A percentile compares a stretch with the other conserved stretches of the same genome.
These are phyloP conservation scores for Morus bassanus DNA, from an alignment of 2,797 vertebrate species.

Conservation along the genomic window DNA sequence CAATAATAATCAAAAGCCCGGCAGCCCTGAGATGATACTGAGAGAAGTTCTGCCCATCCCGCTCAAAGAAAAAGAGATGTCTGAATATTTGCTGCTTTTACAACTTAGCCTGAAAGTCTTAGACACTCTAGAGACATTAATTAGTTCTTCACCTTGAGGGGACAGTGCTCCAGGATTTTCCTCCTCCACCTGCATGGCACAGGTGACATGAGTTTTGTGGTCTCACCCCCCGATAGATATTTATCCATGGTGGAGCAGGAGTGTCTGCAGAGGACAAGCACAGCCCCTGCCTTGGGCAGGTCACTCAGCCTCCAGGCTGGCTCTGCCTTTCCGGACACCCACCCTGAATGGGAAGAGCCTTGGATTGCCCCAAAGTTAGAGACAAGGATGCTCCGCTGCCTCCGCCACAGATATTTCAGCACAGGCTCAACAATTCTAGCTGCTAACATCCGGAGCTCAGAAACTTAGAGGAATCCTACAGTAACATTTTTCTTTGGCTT, in stretches of 20 bases:
- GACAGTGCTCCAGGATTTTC: background rate
- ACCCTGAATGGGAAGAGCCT: background rate
- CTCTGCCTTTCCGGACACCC: background rate
- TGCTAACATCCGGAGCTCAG: background rate
- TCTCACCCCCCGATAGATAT: background rate
- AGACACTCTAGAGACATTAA: background rate
- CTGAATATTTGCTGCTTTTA: background rate
- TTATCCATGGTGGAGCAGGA: background rate
- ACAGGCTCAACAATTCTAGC: background rate
- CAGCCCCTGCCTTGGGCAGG: background rate
- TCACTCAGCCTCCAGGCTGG: background rate
- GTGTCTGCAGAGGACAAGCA: background rate
- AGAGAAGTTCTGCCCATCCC: background rate
- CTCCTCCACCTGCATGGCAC: accelerated
- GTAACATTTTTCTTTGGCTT: constrained; percentile 71
- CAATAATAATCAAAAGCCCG: background rate
- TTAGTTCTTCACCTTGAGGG: background rate
- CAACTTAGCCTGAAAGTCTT: background rate
- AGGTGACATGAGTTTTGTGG: background rate
- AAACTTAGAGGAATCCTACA: constrained; percentile 35
- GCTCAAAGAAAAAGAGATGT: background rate
- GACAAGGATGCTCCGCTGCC: background rate
- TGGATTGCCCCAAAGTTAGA: background rate
- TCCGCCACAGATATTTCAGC: background rate
- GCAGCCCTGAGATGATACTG: background rate